Evolutionary conservation across 2,888 invertebrate genomes (phyloP), one percentile per base, ranked within the genome.

Genomic region (Erynnis tages): DNA sequence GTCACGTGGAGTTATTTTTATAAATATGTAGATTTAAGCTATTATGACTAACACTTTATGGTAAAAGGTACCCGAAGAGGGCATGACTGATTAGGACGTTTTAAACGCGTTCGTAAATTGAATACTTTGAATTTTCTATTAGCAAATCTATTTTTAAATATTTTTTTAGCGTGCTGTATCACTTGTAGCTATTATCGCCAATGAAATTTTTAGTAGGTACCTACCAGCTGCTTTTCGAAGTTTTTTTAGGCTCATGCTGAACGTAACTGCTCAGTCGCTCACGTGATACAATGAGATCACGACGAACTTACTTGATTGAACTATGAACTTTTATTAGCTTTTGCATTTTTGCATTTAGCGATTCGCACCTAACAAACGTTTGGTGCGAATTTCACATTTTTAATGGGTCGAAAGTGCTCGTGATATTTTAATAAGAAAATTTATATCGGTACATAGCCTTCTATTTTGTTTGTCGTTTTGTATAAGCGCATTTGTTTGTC

Each of bases 1-100:
- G 14, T 40, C 40, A 25, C 25, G 40, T 25, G 40, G 40, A 23
- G 23, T 25, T 40, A 40, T 40, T 40, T 40, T 23, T 23, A 23
- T n/a, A n/a, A n/a, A n/a, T n/a, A n/a, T n/a, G n/a, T n/a, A n/a
- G n/a, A n/a, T n/a, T n/a, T n/a, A 38, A 37, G 1, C 4, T 25
- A 14, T 25, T 21, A 14, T 5, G 13, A 13, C 10, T 10, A 7
- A 23, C 6, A 14, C 14, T 3, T 2, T 38, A 4, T 23, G 13
- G 14, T 38, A n/a, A 25, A 25, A 38, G 38, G 4, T 7, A 25
- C 38, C 6, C 13, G 5, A n/a, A n/a, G 3, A 2, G 1, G 13
- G 10, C 40, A 13, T 13, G 10, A 23, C 40, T 14, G 27, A 16
- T 41, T 27, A 14, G 41, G 16, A 41, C 8, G n/a, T n/a, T 10